A percentile compares a stretch with the other conserved stretches of the same genome.
Conservation (phyloP, 2,888 invertebrate genomes). For the Caenorhabditis uteleia region DNA sequence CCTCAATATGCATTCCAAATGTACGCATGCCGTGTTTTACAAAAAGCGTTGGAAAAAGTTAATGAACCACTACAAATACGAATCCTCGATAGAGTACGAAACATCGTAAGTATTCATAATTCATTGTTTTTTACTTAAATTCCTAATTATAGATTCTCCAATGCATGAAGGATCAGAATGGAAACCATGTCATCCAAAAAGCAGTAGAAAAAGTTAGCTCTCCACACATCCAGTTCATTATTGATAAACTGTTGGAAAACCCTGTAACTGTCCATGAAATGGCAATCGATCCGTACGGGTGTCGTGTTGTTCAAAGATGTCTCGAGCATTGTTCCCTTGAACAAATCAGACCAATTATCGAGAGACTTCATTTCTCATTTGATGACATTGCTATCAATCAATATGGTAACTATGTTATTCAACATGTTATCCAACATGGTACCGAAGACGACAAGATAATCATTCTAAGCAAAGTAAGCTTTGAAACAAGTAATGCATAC, state of each 20-base stretch:
- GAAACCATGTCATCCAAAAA: constrained; percentile 93
- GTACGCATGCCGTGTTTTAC: constrained; percentile 92
- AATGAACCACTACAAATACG: constrained; percentile 26
- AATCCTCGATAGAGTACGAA: constrained; percentile 18
- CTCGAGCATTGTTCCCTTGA: constrained; percentile 95
- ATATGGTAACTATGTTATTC: constrained; percentile 88
- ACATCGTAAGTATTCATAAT: constrained; percentile 12
- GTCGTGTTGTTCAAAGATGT: constrained; percentile 97
- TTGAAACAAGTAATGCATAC: not conserved
- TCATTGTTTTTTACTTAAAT: not conserved
- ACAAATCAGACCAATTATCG: constrained; percentile 84
- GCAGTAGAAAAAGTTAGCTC: constrained; percentile 99
- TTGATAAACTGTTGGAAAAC: constrained; percentile 75
- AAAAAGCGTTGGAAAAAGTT: constrained; percentile 87
- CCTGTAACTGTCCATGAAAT: constrained; percentile 81
- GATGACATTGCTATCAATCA: constrained; percentile 70
- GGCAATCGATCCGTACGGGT: constrained; percentile 98
- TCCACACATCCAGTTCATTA: constrained; percentile 87
- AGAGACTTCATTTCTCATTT: constrained; percentile 91
- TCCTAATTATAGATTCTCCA: constrained; percentile 75
- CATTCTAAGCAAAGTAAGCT: constrained; percentile 78
- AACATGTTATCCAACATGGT: constrained; percentile 96
- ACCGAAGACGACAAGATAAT: constrained; percentile 93
- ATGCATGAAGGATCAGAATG: constrained; percentile 99
- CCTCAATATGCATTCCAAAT: constrained; percentile 91